These are phyloP conservation scores for Plebejus anna DNA, from an alignment of 2,888 invertebrate species.

Conservation along the genomic window DNA sequence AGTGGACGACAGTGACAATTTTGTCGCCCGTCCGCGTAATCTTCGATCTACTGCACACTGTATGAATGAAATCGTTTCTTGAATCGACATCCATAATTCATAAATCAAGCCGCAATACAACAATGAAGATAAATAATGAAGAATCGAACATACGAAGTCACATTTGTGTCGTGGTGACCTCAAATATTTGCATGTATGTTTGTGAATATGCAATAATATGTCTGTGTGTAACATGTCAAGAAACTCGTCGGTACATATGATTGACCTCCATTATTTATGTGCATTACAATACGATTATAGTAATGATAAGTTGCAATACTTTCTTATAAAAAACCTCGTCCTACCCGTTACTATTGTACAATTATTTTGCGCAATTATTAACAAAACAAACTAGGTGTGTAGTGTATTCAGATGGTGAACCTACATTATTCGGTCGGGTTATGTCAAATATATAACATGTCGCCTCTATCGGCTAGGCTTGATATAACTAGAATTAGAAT, in stretches of 20 bases:
- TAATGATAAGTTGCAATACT: not conserved
- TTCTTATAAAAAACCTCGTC: not conserved
- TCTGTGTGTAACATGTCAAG: not conserved
- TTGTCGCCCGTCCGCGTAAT: not conserved
- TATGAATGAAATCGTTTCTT: not conserved
- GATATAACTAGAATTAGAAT: too few species aligned
- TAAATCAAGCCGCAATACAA: not conserved
- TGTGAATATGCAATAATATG: not conserved
- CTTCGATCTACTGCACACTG: not conserved
- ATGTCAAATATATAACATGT: too few species aligned
- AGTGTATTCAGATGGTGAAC: not conserved
- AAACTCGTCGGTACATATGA: constrained; percentile 4
- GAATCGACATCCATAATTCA: not conserved
- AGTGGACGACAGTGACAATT: not conserved
- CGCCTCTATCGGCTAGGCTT: too few species aligned
- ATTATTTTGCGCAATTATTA: not conserved
- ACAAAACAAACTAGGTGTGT: not conserved
- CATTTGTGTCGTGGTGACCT: not conserved
- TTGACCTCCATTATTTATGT: constrained; percentile 19
- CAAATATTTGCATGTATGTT: not conserved
- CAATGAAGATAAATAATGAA: not conserved
- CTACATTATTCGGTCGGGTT: too few species aligned
- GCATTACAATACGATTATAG: constrained; percentile 8
- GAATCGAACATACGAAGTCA: not conserved
- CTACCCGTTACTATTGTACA: not conserved